phyloP scores from a whole-genome alignment of 2,113 vertebrate genomes.

The Campylomormyrus tamandua region DNA sequence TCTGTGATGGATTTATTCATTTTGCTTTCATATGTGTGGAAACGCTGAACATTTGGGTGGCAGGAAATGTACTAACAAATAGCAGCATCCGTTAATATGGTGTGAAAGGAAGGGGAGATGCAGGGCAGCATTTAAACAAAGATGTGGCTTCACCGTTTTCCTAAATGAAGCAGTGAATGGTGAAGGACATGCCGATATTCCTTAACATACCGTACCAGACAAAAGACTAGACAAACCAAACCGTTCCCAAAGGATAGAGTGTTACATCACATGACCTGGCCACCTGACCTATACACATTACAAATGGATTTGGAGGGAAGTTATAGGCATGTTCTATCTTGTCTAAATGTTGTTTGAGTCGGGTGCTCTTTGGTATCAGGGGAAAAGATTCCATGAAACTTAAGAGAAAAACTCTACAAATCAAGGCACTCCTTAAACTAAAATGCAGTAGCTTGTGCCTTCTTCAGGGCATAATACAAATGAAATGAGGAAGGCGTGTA shows the following conservation, averaged over 20 bases:
- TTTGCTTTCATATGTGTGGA: neutral
- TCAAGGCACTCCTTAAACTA: neutral
- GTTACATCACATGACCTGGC: neutral
- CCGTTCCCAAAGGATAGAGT: neutral
- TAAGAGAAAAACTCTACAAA: too few species aligned
- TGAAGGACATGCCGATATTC: neutral
- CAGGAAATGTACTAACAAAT: constrained; percentile 9
- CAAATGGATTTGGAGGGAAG: neutral
- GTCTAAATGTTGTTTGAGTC: too few species aligned
- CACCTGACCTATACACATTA: neutral
- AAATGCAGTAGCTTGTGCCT: neutral
- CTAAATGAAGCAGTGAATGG: neutral
- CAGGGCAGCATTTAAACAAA: neutral
- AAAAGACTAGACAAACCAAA: neutral
- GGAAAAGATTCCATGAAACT: too few species aligned
- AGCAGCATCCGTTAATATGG: neutral
- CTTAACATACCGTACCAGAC: neutral
- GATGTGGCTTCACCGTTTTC: neutral
- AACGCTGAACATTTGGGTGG: constrained; percentile 6
- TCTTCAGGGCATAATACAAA: neutral
- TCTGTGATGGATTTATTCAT: neutral
- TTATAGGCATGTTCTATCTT: neutral
- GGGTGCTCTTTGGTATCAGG: too few species aligned
- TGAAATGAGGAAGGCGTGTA: neutral
- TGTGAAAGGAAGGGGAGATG: neutral